Evolutionary conservation across 2,797 vertebrate species (phyloP), one percentile per base, ranked within the genome.

Genomic region (Tamandua tetradactyla): DNA sequence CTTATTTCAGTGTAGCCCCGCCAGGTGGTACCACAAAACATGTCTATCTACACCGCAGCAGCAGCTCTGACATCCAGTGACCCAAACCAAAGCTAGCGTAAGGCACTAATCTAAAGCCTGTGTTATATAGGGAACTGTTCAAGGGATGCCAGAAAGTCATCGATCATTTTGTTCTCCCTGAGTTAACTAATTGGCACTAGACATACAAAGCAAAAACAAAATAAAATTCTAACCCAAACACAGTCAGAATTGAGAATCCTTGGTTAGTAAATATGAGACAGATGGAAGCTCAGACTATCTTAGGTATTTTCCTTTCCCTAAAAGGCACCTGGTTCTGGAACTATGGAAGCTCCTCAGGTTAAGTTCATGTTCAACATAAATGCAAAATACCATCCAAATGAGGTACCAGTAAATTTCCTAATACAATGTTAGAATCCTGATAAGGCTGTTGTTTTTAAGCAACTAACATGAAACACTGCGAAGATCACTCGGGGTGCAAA

Each of bases 171-270:
- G 57, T 82, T 64, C 82, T 89, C 87, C 95, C 95, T 96, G 98
- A 96, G 97, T 94, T 93, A 97, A 92, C 90, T 96, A 93, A 97
- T 97, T 97, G 98, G 98, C 97, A 98, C 97, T 96, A 84, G 76
- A 96, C 59, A 95, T 17, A 32, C 40, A 74, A 92, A 78, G 97
- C 55, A 72, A 59, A 89, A 72, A 68, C 49, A 0, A 40, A n/a
- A 57, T 0, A 52, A 89, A 95, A 87, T 27, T 62, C 95, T 87
- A 84, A 94, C 91, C 85, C 75, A 9, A 49, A 81, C 30, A 57
- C 2, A 11, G 76, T 80, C 32, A 94, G 85, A 87, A 94, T 13
- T n/a, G 66, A 88, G 75, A 75, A 71, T 75, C 69, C 96, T 86
- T 22, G 69, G 79, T 35, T 68, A 74, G 64, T 32, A 92, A 80